phyloP scores from a whole-genome alignment of 2,113 vertebrate genomes.

The Elgaria multicarinata region DNA sequence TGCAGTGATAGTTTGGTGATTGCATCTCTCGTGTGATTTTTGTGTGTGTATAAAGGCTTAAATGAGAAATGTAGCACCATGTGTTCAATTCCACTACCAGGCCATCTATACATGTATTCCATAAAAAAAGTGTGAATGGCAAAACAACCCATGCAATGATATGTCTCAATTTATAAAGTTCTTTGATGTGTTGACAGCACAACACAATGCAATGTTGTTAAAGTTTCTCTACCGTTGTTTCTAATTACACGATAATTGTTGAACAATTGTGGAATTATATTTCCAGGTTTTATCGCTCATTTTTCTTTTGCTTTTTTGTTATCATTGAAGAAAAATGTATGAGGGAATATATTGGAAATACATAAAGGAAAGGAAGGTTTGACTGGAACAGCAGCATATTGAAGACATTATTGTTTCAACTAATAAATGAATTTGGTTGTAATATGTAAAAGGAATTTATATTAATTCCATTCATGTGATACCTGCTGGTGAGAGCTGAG shows the following conservation, averaged over 20 bases:
- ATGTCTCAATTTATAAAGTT: constrained; percentile 6
- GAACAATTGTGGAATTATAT: neutral
- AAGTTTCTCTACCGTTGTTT: neutral
- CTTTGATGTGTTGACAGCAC: constrained; percentile 22
- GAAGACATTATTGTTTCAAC: constrained; percentile 29
- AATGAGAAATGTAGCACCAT: neutral
- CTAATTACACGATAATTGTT: neutral
- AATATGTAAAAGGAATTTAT: constrained; percentile 35
- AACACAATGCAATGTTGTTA: neutral
- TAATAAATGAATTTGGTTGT: constrained; percentile 49
- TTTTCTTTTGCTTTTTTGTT: constrained; percentile 9
- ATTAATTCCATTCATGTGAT: constrained; percentile 39
- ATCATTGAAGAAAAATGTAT: constrained; percentile 21
- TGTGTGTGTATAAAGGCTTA: neutral
- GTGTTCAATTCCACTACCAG: neutral
- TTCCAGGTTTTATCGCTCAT: neutral
- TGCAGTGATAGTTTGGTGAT: neutral
- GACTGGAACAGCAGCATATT: constrained; percentile 3
- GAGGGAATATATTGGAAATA: constrained; percentile 16
- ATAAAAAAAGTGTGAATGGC: neutral
- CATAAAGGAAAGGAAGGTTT: constrained; percentile 21
- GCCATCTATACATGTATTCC: constrained; percentile 1
- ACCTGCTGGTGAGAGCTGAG: constrained; percentile 44
- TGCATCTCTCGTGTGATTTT: neutral
- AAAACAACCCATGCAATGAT: neutral